phyloP scores from a whole-genome alignment of 1,140 invertebrate species.

The Calycopis cecrops region DNA sequence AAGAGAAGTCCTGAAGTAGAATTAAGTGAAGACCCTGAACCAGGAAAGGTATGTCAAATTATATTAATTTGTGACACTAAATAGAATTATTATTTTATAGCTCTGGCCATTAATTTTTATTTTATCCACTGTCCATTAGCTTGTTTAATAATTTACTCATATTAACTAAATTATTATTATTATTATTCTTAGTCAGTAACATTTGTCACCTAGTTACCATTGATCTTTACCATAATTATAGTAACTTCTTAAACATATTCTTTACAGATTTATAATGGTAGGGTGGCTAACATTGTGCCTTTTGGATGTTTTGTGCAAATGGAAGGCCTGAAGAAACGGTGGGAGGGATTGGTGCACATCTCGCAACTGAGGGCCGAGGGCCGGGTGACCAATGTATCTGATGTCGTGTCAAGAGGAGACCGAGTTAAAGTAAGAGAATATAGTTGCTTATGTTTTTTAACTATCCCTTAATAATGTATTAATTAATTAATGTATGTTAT shows the following conservation, averaged over 20 bases:
- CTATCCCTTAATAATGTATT: no score
- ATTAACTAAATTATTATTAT: no score
- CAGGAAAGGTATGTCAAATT: slow-evolving; percentile 75
- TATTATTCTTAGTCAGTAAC: no score
- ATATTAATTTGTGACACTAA: no score
- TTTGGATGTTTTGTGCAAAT: slow-evolving; percentile 99
- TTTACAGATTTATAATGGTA: slow-evolving; percentile 91
- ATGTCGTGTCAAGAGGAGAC: slow-evolving; percentile 94
- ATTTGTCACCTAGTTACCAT: no score
- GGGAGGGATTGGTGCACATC: slow-evolving; percentile 98
- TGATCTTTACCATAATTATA: slow-evolving; percentile 17
- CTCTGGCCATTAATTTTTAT: no score
- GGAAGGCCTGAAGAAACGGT: slow-evolving; percentile 90
- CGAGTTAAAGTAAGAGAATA: slow-evolving; percentile 85
- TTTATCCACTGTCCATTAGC: no score
- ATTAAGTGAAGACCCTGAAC: slow-evolving; percentile 79
- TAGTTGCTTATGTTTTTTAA: no score
- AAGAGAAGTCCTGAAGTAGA: slow-evolving; percentile 71
- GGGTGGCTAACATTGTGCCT: slow-evolving; percentile 95
- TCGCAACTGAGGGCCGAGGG: slow-evolving; percentile 96
- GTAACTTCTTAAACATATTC: slow-evolving; percentile 22
- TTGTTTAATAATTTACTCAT: no score
- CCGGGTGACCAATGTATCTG: slow-evolving; percentile 94
- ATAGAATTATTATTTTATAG: no score
- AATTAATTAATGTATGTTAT: no score